Percentiles rank a stretch among this genome's conserved stretches.
Conservation (phyloP, 2,888 invertebrate genomes). For the Boloria euphrosyne region DNA sequence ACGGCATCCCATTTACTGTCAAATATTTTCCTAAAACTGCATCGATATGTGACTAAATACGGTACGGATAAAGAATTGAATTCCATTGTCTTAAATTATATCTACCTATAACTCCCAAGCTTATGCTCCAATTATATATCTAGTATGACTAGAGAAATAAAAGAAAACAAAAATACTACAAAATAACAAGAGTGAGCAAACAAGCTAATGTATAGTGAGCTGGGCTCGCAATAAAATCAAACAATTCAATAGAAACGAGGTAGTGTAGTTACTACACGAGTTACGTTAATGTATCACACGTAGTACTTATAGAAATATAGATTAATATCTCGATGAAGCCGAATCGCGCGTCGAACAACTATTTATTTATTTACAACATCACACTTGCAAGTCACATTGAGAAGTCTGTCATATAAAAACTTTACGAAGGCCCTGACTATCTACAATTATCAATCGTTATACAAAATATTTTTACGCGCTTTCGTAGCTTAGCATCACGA, state of each 20-base stretch:
- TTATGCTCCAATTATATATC: constrained; percentile 52
- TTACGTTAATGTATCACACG: constrained; percentile 67
- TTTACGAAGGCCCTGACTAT: constrained; percentile 70
- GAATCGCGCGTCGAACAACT: constrained; percentile 51
- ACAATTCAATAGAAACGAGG: constrained; percentile 68
- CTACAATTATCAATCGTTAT: constrained; percentile 72
- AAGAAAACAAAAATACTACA: constrained; percentile 55
- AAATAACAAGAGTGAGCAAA: constrained; percentile 66
- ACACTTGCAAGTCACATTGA: constrained; percentile 79
- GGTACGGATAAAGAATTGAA: constrained; percentile 60
- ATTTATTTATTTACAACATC: constrained; percentile 73
- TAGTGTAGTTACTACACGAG: constrained; percentile 79
- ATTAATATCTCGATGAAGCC: constrained; percentile 49
- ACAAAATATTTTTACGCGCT: constrained; percentile 77
- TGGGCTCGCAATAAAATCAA: constrained; percentile 67
- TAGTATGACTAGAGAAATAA: constrained; percentile 65
- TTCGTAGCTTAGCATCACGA: constrained; percentile 68
- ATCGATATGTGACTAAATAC: constrained; percentile 67
- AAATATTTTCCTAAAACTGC: constrained; percentile 55
- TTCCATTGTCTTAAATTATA: constrained; percentile 52
- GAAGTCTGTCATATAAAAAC: constrained; percentile 78
- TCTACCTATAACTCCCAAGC: constrained; percentile 52
- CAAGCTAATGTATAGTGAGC: constrained; percentile 61
- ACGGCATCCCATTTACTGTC: constrained; percentile 42
- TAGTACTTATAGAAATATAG: constrained; percentile 50